Percentiles rank a stretch among this genome's conserved stretches.
Conservation (phyloP, 2,888 invertebrate genomes). For the Caenorhabditis sulstoni region DNA sequence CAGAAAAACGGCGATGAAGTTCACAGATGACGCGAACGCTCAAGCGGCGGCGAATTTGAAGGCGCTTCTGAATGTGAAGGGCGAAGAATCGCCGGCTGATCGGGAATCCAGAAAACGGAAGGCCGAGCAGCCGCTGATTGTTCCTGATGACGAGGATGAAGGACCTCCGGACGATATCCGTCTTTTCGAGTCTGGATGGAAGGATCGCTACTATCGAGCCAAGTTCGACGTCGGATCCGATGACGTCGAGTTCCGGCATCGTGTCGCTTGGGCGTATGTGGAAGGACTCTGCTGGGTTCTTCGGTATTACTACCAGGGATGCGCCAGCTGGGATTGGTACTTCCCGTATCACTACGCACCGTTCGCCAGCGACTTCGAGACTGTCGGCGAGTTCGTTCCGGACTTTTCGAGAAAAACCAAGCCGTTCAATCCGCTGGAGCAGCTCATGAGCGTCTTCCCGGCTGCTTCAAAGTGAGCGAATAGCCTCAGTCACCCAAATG, state of each 20-base stretch:
- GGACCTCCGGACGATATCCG: constrained; percentile 78
- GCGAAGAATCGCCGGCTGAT: constrained; percentile 54
- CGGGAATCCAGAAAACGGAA: constrained; percentile 60
- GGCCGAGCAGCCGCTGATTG: constrained; percentile 49
- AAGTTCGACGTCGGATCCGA: constrained; percentile 82
- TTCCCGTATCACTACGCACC: constrained; percentile 99
- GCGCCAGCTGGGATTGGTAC: constrained; percentile 99
- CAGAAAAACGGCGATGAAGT: constrained; percentile 59
- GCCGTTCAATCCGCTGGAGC: constrained; percentile 98
- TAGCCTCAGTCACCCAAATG: too few relatives aligned
- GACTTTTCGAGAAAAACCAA: constrained; percentile 91
- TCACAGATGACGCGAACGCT: constrained; percentile 63
- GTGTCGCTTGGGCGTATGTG: constrained; percentile 90
- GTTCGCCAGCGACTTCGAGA: constrained; percentile 96
- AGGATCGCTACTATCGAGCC: constrained; percentile 88
- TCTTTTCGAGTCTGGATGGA: constrained; percentile 94
- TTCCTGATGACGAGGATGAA: constrained; percentile 64
- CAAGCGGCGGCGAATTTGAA: constrained; percentile 82
- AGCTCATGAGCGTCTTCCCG: constrained; percentile 99
- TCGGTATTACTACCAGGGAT: constrained; percentile 98
- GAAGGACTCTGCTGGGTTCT: constrained; percentile 98
- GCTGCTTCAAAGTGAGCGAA: constrained; percentile 87
- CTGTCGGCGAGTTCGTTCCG: constrained; percentile 86
- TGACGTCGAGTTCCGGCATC: constrained; percentile 88
- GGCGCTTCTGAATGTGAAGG: constrained; percentile 82